Evolutionary conservation across 35 echinoderm and acorn worm genomes (phyloP).

Genomic region (Hemicentrotus pulcherrimus): DNA sequence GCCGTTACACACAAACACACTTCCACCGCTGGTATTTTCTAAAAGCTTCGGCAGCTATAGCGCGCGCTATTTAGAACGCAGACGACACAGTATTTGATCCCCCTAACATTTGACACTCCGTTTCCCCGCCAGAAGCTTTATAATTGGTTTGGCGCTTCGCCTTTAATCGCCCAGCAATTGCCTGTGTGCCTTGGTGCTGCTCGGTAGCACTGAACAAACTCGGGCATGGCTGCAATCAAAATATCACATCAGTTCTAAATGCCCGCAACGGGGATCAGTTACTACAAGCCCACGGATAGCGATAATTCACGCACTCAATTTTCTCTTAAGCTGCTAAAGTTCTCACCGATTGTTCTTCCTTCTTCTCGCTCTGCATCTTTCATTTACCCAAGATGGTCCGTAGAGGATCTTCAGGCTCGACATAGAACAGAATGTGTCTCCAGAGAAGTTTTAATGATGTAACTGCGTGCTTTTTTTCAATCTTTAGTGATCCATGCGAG

Average conservation of each 20-base stretch:
- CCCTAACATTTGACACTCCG: constrained; percentile 48
- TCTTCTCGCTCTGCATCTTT: constrained; percentile 1
- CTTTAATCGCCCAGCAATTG: constrained; percentile 50
- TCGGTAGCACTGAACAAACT: constrained; percentile 16
- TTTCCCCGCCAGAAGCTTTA: constrained; percentile 28
- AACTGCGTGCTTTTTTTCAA: background rate
- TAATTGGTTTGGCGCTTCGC: constrained; percentile 52
- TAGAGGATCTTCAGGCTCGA: constrained; percentile 4
- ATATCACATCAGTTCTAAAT: constrained; percentile 51
- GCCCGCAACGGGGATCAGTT: constrained; percentile 42
- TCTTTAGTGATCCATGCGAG: background rate
- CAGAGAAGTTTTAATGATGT: background rate
- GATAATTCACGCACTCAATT: constrained; percentile 55
- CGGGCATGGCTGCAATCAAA: constrained; percentile 24
- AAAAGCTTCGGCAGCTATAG: constrained; percentile 9
- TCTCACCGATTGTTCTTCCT: background rate
- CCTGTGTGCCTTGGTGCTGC: constrained; percentile 26
- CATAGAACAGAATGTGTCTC: background rate
- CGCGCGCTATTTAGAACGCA: background rate
- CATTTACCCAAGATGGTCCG: background rate
- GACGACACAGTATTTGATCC: constrained; percentile 42
- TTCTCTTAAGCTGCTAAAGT: constrained; percentile 52
- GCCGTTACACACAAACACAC: constrained; percentile 9
- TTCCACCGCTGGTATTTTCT: background rate
- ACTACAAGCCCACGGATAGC: background rate